A percentile compares a stretch with the other conserved stretches of the same genome.
Conservation (phyloP, 2,113 vertebrate genomes). For the Alectura lathami region DNA sequence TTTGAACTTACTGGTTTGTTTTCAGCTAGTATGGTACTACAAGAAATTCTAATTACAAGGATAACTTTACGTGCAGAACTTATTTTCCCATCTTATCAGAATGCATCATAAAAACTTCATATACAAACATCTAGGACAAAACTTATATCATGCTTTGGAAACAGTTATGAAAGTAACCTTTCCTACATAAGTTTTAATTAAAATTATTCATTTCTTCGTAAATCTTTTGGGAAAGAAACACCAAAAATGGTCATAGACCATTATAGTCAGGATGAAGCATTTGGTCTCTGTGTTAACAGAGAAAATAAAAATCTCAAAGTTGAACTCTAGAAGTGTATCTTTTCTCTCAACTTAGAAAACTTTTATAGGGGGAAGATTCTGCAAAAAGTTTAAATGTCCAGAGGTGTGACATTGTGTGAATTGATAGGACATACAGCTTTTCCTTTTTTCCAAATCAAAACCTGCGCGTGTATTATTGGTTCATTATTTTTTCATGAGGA, state of each 20-base stretch:
- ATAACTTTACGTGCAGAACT: neutral
- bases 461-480: neutral
- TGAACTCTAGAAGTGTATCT: neutral
- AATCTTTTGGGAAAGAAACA: neutral
- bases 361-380: neutral
- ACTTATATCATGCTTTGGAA: neutral
- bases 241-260: neutral
- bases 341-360: neutral
- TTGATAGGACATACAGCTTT: neutral
- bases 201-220: neutral
- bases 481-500: neutral
- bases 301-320: neutral
- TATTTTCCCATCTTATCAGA: neutral
- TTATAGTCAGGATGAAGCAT: neutral
- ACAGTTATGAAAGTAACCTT: neutral
- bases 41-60: neutral
- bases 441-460: neutral
- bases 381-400: neutral
- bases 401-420: neutral
- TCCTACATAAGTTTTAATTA: conserved; percentile 15
- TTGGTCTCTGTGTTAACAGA: neutral
- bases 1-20: neutral
- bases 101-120: neutral
- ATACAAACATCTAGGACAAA: neutral
- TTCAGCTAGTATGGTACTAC: neutral